phyloP scores from a whole-genome alignment of 2,888 invertebrate genomes.

The Formica aserva region DNA sequence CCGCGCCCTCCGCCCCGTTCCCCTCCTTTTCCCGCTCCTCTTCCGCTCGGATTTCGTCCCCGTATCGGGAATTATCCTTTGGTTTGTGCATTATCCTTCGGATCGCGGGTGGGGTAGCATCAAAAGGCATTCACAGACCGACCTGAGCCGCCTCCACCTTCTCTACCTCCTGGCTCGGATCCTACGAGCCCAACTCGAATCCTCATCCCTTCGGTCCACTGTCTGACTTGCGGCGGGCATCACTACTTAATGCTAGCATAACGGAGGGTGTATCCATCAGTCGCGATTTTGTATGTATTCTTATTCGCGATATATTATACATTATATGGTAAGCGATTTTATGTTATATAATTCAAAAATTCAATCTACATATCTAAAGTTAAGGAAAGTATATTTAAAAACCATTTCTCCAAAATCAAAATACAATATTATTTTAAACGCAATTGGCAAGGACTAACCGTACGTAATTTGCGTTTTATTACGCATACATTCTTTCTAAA shows the following conservation, averaged over 20 bases:
- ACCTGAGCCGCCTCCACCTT: conserved; percentile 60
- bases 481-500: neutral
- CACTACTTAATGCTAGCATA: conserved; percentile 80
- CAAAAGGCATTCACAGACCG: conserved; percentile 79
- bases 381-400: neutral
- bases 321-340: neutral
- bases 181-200: conserved; percentile 63
- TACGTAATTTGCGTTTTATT: neutral
- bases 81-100: conserved; percentile 85
- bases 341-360: neutral
- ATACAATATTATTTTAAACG: neutral
- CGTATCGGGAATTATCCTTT: conserved; percentile 85
- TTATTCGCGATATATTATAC: conserved; percentile 25
- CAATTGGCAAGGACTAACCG: neutral
- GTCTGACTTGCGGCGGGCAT: conserved; percentile 83
- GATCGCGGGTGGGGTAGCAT: conserved; percentile 79
- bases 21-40: conserved; percentile 56
- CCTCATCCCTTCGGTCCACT: conserved; percentile 75
- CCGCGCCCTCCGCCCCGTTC: conserved; percentile 27
- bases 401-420: neutral
- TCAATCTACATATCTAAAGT: neutral
- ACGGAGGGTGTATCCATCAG: conserved; percentile 70
- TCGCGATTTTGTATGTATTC: conserved; percentile 34
- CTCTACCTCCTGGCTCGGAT: conserved; percentile 61
- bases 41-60: conserved; percentile 81